Base-by-base conservation (phyloP, 2,113 vertebrate genomes). In the Ceratotherium simum region DNA sequence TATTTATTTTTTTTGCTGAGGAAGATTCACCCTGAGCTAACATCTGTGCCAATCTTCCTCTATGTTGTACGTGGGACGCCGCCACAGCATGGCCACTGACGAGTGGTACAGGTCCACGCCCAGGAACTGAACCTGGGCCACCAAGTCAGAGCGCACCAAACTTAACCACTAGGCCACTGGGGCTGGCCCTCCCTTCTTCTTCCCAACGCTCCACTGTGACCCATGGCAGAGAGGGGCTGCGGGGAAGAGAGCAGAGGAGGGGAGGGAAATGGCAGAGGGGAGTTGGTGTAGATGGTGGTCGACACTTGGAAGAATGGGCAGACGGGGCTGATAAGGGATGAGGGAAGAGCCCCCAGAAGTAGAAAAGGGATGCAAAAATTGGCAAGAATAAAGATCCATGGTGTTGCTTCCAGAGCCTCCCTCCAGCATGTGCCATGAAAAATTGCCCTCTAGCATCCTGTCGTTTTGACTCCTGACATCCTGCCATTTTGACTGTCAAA, bases 311-410 rank as follows among this genome's bases (percentile, higher is more conserved):
- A 16, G 25, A 51, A 85, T 23, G 6, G 31, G 31, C 82, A 65
- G 33, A 31, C 14, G 29, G 21, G 25, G 13, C 17, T 33, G 86
- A 64, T 39, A 27, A 81, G 29, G 54, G 78, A 5, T 27, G 25
- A 51, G 21, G 42, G 33, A n/a, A 51, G 14, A 27, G 29, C 39
- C 39, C 14, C 12, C 46, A 39, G 36, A 42, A 23, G 23, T 75
- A 46, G n/a, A 21, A 42, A 54, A 31, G 20, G 8, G 75, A 33
- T 7, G 23, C 39, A 39, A 54, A 92, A 70, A 48, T 13, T 11
- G 4, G 5, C 0, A 21, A 39, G 13, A 31, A 36, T 25, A 1
- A 65, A 25, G 8, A 33, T 69, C 20, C 21, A 3, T 6, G 48
- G 6, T 12, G 7, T 51, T 18, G 36, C 29, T 29, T 80, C 11